Evolutionary conservation across 2,113 vertebrate genomes (phyloP), one percentile per base, ranked within the genome.

Genomic region (Lichenostomus cassidix): DNA sequence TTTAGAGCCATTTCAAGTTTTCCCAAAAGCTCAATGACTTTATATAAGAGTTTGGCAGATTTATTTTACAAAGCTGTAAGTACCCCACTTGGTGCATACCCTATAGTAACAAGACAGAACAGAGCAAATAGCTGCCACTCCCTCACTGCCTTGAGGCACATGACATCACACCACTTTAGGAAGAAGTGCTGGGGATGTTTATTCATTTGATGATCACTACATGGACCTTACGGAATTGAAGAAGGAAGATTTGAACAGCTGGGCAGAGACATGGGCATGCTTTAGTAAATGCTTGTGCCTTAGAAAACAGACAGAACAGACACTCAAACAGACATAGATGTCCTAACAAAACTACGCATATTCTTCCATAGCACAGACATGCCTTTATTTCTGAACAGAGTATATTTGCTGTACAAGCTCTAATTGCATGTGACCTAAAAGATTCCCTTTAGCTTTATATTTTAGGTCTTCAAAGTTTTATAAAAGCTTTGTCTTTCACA

Each of bases 181-280:
- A 62, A 67, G 52, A 94, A 77, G 59, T 2, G 1, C 16, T 46
- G 7, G 5, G 35, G 9, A 4, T 18, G 2, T 56, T 74, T 47
- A 9, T 29, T 64, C 5, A 20, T 35, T 65, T 52, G 21, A 33
- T 79, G 42, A 35, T 44, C 65, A 15, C 20, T 78, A 3, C 6
- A 21, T 24, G 10, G 31, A 22, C 9, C 58, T 88, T 21, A 19
- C 0, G 0, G 23, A 47, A 49, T 62, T 5, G 35, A 49, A 58
- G 55, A 73, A 87, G 46, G 22, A 67, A 42, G 42, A 39, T 83
- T 63, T 76, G 33, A 89, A 24, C 23, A 17, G 2, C 4, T 79
- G 35, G 12, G 2, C 56, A 47, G 17, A 52, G 11, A 37, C 4
- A 8, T 5, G 5, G 16, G 9, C 35, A 42, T 0, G 0, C 22